These are phyloP conservation scores for Mellivora capensis DNA, from an alignment of 2,113 vertebrate genomes.

Conservation along the genomic window DNA sequence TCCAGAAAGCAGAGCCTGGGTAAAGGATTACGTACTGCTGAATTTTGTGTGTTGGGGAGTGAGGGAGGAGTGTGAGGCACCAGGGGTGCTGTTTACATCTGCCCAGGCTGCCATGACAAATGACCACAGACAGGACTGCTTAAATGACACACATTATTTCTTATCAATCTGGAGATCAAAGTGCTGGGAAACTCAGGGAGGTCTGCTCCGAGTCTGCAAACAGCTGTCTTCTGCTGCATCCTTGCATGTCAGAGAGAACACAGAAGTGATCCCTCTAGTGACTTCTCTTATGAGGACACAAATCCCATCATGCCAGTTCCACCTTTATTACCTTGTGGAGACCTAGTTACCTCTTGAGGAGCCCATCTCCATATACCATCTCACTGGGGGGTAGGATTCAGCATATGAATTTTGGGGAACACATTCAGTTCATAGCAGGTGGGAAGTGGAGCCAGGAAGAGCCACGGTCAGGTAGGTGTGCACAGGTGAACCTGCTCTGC, in stretches of 20 bases:
- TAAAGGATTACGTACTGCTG: rapidly evolving
- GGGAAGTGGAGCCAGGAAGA: neutral
- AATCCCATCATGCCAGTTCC: neutral
- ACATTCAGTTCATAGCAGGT: neutral
- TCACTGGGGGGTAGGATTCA: neutral
- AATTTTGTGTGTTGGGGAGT: rapidly evolving
- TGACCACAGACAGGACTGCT: neutral
- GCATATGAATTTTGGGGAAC: neutral
- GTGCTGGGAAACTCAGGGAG: neutral
- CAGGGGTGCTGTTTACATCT: too few species aligned
- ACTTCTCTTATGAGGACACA: neutral
- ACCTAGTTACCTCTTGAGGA: neutral
- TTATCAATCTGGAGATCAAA: neutral
- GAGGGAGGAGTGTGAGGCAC: too few species aligned
- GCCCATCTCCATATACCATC: too few species aligned
- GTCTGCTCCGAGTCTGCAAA: neutral
- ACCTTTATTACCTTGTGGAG: neutral
- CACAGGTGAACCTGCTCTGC: neutral
- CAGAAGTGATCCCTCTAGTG: neutral
- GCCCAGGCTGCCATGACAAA: too few species aligned
- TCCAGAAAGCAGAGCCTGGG: neutral
- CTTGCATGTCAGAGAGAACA: neutral
- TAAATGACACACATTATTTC: too few species aligned
- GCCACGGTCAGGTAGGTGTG: neutral
- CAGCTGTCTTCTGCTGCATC: neutral